Evolutionary conservation across 64 coral and sea anemone species (phyloP), one percentile per base, ranked within the genome.

Genomic region (Montipora cactus): DNA sequence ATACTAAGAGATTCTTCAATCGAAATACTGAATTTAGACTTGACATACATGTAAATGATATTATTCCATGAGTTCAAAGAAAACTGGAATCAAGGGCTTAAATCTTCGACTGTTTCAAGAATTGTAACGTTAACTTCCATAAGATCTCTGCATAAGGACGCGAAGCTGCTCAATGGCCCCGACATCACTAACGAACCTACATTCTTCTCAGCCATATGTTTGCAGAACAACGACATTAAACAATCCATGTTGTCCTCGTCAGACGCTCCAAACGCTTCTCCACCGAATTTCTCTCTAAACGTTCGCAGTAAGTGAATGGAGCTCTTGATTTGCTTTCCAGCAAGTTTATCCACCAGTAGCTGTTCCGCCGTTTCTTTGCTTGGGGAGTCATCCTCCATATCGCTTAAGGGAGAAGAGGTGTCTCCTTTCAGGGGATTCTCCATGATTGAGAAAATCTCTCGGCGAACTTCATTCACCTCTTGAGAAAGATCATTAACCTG

Each of bases 241-340:
- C 81, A 78, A 59, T 98, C 96, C 21, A 95, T 58, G 70, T 95
- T 98, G 77, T 98, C 96, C 51, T 98, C 96, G 7, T 98, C 93
- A 0, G 96, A 95, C 5, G 11, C 83, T 5, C 96, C 96, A 52
- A 98, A 95, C 57, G 74, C 59, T 47, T 98, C 92, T 2, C 89
- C 96, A 8, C 66, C 87, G 10, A 94, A 73, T 76, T 92, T 89
- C 77, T 92, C 93, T 11, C 95, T 85, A 47, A 91, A 91, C 3
- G 90, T 77, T 45, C 95, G 88, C 18, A 97, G 44, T 11, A 97
- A 72, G 59, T 95, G 88, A 0, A 97, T 86, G 13, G 96, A 93
- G 7, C 75, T 67, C 70, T 97, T 89, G 10, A 89, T 71, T 22
- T 97, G 87, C 68, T 81, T 94, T 57, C 16, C 18, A 8, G 79